Evolutionary conservation across 2,888 invertebrate species (phyloP).

Genomic region (Rotaria socialis): DNA sequence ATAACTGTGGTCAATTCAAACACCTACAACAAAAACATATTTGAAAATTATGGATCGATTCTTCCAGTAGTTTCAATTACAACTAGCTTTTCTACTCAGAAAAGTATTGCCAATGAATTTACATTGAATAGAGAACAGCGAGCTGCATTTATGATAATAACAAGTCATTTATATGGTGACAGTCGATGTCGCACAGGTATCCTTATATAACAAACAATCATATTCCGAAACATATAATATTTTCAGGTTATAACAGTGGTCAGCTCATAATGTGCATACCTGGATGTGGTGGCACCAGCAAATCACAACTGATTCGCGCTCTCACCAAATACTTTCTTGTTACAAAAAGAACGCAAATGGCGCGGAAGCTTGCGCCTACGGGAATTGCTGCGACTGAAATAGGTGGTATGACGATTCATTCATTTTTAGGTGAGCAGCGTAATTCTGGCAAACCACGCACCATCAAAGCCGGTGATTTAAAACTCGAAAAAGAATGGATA

Average conservation of each 20-base stretch:
- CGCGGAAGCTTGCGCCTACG: neutral
- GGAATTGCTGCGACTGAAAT: neutral
- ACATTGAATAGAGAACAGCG: neutral
- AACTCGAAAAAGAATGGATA: neutral
- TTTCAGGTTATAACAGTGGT: neutral
- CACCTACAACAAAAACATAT: too few relatives aligned
- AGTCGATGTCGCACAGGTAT: neutral
- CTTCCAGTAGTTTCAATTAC: neutral
- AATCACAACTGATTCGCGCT: neutral
- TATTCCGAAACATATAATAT: too few relatives aligned
- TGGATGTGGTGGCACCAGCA: neutral
- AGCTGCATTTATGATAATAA: neutral
- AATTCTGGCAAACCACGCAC: neutral
- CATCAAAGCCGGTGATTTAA: neutral
- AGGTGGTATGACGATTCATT: neutral
- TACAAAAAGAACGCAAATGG: neutral
- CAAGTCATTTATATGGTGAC: constrained; percentile 7
- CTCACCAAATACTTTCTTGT: neutral
- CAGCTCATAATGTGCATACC: neutral
- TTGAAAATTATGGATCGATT: too few relatives aligned
- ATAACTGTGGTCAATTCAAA: too few relatives aligned
- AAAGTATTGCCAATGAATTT: too few relatives aligned
- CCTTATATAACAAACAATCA: too few relatives aligned
- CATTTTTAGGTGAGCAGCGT: neutral
- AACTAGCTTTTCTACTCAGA: neutral